These are phyloP conservation scores for Xylophagus ater DNA, from an alignment of 2,888 invertebrate genomes.

Conservation along the genomic window DNA sequence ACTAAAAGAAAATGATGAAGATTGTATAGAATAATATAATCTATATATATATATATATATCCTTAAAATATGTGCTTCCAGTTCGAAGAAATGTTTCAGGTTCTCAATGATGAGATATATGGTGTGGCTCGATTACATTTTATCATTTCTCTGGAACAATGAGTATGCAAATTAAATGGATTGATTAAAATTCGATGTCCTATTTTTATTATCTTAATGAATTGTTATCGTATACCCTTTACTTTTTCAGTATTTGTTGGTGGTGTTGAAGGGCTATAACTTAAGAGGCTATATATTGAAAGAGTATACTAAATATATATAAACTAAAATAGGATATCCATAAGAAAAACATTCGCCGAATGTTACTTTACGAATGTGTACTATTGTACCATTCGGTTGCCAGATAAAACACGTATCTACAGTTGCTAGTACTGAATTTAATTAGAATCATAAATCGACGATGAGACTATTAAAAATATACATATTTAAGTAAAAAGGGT, in stretches of 20 bases:
- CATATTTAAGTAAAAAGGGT: conserved; percentile 7
- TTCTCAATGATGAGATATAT: no score
- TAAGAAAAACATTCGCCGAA: no score
- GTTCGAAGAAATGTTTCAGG: no score
- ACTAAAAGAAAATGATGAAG: no score
- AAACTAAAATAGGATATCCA: no score
- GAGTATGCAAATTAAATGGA: conserved; percentile 27
- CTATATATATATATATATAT: no score
- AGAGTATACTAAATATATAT: no score
- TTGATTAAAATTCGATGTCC: conserved; percentile 38
- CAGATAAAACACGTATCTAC: conserved; percentile 16
- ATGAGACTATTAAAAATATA: conserved; percentile 11
- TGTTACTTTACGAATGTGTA: background rate
- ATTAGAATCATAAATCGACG: conserved; percentile 19
- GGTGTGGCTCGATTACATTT: no score
- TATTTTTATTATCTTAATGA: conserved; percentile 19
- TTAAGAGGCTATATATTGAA: no score
- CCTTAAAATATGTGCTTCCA: no score
- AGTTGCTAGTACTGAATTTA: conserved; percentile 17
- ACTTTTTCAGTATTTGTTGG: background rate
- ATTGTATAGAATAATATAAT: no score
- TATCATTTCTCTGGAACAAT: no score
- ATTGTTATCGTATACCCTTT: conserved; percentile 16
- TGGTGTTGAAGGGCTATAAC: background rate
- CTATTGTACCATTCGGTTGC: conserved; percentile 3